Evolutionary conservation across 2,797 vertebrate genomes (phyloP), one percentile per base, ranked within the genome.

Genomic region (Poecile montanus): DNA sequence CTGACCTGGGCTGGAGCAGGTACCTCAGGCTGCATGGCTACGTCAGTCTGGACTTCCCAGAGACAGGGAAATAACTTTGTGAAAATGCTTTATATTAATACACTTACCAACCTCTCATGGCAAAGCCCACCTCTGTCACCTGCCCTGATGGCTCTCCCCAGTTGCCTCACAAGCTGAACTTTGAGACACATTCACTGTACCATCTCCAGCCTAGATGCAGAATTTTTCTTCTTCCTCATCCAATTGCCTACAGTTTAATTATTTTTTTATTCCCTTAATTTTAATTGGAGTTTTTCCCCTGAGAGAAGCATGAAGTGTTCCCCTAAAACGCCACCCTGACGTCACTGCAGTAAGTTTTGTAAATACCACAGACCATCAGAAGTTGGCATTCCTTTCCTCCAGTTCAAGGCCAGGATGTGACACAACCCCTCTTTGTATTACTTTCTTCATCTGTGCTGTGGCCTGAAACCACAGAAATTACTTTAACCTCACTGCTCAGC

Each of bases 241-340:
- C 15, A 14, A 15, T 6, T 36, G 14, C 22, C 12, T 18, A 26
- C 3, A 10, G 5, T 68, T 72, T 45, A 15, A 7, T 17, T 65
- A 30, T 47, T 36, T 17, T 40, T 61, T 57, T 62, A 58, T 42
- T 48, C 23, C 26, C 11, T 25, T 20, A 32, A 45, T 47, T 70
- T n/a, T 32, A 38, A 34, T 16, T 0, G 0, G 29, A 7, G 11
- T 12, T 79, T 71, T 16, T 32, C 25, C 27, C 16, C 26, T 4
- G 1, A 23, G 2, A 75, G 34, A 53, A 57, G 13, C 32, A 42
- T 6, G 4, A 27, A 53, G 9, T 2, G 3, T 51, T 30, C 26
- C 9, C 54, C 30, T 67, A 57, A 38, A 77, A 67, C 36, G n/a
- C 32, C 38, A 67, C 6, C 7, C 32, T 79, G 6, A 5, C 26